Evolutionary conservation across 2,113 vertebrate genomes (phyloP).

Genomic region (Dromaius novaehollandiae): DNA sequence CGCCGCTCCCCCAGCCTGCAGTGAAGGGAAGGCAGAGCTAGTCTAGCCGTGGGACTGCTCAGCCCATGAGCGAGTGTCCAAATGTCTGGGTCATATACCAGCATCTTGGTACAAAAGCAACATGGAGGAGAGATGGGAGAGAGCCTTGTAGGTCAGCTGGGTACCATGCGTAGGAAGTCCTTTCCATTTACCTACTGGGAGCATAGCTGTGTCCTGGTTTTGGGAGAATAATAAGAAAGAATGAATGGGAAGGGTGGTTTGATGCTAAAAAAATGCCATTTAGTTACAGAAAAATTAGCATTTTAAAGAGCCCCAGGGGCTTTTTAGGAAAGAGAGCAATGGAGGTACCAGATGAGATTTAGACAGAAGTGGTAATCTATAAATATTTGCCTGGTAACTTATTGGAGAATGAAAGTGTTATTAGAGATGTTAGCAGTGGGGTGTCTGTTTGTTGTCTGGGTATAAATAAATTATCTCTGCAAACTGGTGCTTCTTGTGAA

Average conservation of each 20-base stretch:
- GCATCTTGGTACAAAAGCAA: neutral
- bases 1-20: neutral
- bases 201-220: neutral
- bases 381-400: neutral
- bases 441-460: neutral
- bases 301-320: neutral
- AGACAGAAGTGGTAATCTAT: neutral
- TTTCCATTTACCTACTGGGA: neutral
- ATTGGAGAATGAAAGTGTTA: neutral
- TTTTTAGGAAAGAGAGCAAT: neutral
- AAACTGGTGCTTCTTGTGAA: neutral
- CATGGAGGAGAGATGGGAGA: neutral
- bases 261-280: neutral
- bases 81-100: neutral
- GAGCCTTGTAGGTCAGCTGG: neutral
- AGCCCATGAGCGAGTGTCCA: neutral
- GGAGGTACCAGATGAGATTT: neutral
- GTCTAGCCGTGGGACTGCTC: neutral
- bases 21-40: neutral
- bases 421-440: neutral
- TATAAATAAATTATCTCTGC: conserved; percentile 21
- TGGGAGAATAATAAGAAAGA: neutral
- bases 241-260: neutral
- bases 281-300: conserved; percentile 1
- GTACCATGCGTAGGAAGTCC: neutral